Base-by-base conservation (phyloP, 2,113 vertebrate species). In the Oreocharis arfaki region DNA sequence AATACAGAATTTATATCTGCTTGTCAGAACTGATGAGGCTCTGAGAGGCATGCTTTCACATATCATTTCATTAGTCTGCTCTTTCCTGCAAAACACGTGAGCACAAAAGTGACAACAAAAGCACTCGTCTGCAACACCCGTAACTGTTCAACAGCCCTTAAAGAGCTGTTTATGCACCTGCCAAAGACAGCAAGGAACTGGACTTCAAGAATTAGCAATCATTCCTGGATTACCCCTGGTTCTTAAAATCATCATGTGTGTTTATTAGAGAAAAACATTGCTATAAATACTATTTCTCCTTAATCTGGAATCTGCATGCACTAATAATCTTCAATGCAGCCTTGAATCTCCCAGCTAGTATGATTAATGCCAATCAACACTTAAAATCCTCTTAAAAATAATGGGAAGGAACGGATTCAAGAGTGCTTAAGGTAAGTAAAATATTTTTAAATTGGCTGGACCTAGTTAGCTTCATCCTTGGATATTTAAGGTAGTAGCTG, bases 321-420 rank as follows among this genome's bases (percentile, higher is more conserved):
- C 7, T 28, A 75, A 69, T 18, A 56, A 80, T 56, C 35, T 59
- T 59, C 53, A 55, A 0, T 52, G 24, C 13, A 73, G 33, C 41
- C 52, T 81, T 41, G 35, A 70, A 46, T 57, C n/a, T 74, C 46
- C 26, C 20, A 80, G 23, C 6, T 42, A 30, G 6, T 50, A 57
- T 32, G 23, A 73, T 50, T 71, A 91, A 82, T 60, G 68, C 9
- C 2, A 67, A 64, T 44, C 30, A 91, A 46, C 27, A 50, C 6
- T 68, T 44, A 18, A 85, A 28, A 64, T 56, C 26, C 52, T 93
- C n/a, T 35, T 76, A 63, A 91, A 70, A 93, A 76, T 84, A 93
- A n/a, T 8, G 44, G 17, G 27, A 89, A 91, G 28, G 19, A 87
- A 84, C 7, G n/a, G 35, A 81, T 47, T 13, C 12, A 55, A 67